These are phyloP conservation scores for Lindbergichthys nudifrons DNA, from an alignment of 2,797 vertebrate genomes.

Conservation along the genomic window DNA sequence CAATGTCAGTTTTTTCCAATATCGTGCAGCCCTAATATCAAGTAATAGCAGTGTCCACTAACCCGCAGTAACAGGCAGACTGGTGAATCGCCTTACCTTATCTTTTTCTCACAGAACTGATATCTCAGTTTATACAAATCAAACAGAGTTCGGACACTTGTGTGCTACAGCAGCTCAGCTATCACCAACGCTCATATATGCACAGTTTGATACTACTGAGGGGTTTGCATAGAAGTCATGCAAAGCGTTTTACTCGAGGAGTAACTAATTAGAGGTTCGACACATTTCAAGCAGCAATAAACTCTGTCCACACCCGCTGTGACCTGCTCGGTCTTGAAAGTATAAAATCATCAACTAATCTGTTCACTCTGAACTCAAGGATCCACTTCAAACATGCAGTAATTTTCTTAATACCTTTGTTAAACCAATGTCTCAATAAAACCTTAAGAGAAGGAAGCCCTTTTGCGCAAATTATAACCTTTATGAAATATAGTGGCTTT, in stretches of 20 bases:
- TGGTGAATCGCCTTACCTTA: slow-evolving; percentile 26
- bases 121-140: slow-evolving; percentile 64
- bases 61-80: neutral
- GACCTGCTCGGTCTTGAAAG: slow-evolving; percentile 1
- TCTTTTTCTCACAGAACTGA: slow-evolving; percentile 49
- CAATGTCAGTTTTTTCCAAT: too few relatives aligned
- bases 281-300: neutral
- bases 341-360: neutral
- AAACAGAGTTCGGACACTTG: slow-evolving; percentile 23
- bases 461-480: neutral
- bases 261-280: neutral
- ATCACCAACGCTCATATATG: slow-evolving; percentile 46
- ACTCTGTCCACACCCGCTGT: neutral
- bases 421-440: neutral
- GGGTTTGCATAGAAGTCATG: slow-evolving; percentile 40
- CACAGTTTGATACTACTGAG: slow-evolving; percentile 23
- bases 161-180: slow-evolving; percentile 16
- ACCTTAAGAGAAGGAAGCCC: neutral
- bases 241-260: neutral
- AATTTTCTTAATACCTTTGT: neutral
- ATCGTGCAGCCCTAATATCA: too few relatives aligned
- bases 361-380: slow-evolving; percentile 21
- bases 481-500: neutral
- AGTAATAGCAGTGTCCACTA: too few relatives aligned
- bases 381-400: slow-evolving; percentile 16